phyloP scores from a whole-genome alignment of 1,140 invertebrate genomes.

The Subanguina moxae region DNA sequence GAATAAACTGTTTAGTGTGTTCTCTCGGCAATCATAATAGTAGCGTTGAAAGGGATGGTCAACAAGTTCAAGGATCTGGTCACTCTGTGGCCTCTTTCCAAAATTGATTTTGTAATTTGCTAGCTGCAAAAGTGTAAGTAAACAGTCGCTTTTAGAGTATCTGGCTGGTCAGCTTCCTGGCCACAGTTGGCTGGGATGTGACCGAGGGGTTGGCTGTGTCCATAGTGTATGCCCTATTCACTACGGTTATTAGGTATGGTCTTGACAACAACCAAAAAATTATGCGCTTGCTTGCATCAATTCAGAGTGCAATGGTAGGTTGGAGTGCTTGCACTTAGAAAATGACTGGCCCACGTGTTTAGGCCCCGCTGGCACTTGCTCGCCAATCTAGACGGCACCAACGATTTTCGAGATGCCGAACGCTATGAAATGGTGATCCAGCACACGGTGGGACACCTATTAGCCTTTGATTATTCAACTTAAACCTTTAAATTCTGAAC shows the following conservation, averaged over 20 bases:
- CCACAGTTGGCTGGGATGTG: constrained; percentile 52
- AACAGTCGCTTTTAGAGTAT: constrained; percentile 35
- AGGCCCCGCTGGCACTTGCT: constrained; percentile 57
- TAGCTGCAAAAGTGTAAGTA: not conserved
- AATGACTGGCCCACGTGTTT: constrained; percentile 1
- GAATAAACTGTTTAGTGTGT: constrained; percentile 39
- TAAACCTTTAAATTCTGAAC: too few relatives aligned
- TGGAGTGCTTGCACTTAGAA: not conserved
- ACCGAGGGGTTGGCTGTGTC: constrained; percentile 47
- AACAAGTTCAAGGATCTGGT: constrained; percentile 49
- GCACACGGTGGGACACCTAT: constrained; percentile 14
- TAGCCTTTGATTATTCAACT: not conserved
- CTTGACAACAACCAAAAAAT: too few relatives aligned
- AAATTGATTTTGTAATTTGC: constrained; percentile 52
- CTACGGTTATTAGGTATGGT: constrained; percentile 54
- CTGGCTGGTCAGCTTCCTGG: constrained; percentile 54
- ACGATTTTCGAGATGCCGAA: constrained; percentile 54
- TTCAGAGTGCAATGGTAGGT: constrained; percentile 29
- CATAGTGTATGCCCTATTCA: constrained; percentile 53
- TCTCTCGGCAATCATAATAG: constrained; percentile 51
- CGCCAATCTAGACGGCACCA: constrained; percentile 51
- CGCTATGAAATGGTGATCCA: constrained; percentile 42
- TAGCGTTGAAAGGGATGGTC: constrained; percentile 54
- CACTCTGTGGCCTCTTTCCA: constrained; percentile 55
- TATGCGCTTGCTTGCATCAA: too few relatives aligned